These are phyloP conservation scores for Dendrocincla fuliginosa DNA, from an alignment of 2,797 vertebrate species.

Conservation along the genomic window DNA sequence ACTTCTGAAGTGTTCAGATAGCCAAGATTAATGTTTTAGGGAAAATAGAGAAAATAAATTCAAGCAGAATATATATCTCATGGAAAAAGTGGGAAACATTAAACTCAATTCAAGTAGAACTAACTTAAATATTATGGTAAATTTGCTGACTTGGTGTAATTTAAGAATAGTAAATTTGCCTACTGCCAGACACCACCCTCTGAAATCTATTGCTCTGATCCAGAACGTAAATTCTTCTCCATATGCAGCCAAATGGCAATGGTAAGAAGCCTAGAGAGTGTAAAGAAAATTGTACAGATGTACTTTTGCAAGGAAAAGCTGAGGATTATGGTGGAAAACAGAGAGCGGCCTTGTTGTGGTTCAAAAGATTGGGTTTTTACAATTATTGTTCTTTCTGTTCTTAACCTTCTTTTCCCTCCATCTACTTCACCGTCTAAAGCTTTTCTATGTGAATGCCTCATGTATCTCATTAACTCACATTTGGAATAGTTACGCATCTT, in stretches of 20 bases:
- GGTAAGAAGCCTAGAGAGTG: neutral
- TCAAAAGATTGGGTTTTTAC: accelerated
- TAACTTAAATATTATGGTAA: neutral
- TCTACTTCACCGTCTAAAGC: neutral
- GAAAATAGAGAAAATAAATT: neutral
- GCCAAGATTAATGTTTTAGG: neutral
- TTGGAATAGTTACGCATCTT: neutral
- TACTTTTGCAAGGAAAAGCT: neutral
- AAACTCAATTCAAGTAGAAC: neutral
- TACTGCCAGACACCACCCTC: neutral
- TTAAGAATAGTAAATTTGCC: neutral
- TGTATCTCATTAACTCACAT: neutral
- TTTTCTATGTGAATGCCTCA: neutral
- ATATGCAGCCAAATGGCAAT: neutral
- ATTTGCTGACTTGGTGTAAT: neutral
- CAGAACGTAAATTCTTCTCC: neutral
- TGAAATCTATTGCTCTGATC: neutral
- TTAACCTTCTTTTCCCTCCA: neutral
- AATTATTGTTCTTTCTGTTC: neutral
- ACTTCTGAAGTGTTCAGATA: neutral
- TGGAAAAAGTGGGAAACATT: neutral
- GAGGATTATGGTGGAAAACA: neutral
- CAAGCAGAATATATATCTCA: neutral
- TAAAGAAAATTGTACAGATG: neutral
- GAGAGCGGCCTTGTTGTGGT: neutral